phyloP scores from a whole-genome alignment of 2,113 vertebrate genomes.

The Mobula hypostoma region DNA sequence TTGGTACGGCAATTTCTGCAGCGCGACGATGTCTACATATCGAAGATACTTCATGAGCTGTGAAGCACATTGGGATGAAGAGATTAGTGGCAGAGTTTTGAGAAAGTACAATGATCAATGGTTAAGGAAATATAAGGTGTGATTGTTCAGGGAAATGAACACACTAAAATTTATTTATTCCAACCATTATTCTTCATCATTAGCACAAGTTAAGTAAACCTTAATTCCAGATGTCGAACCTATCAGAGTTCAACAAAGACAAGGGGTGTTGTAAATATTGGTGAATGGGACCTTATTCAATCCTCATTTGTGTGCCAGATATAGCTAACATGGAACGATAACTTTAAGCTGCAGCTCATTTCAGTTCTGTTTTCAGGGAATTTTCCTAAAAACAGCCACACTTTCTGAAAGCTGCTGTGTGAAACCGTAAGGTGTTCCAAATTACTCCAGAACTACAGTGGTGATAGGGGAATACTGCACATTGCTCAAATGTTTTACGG shows the following conservation, averaged over 20 bases:
- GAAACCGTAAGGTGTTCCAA: background rate
- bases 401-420: background rate
- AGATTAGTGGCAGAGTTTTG: background rate
- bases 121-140: background rate
- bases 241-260: background rate
- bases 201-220: background rate
- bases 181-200: background rate
- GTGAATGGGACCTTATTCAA: background rate
- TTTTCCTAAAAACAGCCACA: background rate
- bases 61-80: background rate
- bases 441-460: background rate
- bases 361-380: background rate
- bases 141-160: background rate
- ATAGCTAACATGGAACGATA: background rate
- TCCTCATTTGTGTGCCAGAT: background rate
- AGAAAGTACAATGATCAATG: background rate
- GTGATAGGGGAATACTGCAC: background rate
- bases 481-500: background rate
- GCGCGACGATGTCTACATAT: background rate
- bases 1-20: no score
- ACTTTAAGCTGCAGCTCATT: background rate
- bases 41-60: background rate
- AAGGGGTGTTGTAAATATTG: background rate
- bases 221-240: background rate
- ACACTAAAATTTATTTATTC: background rate